Evolutionary conservation across 2,888 invertebrate species (phyloP).

Genomic region (Lochmaea capreae): DNA sequence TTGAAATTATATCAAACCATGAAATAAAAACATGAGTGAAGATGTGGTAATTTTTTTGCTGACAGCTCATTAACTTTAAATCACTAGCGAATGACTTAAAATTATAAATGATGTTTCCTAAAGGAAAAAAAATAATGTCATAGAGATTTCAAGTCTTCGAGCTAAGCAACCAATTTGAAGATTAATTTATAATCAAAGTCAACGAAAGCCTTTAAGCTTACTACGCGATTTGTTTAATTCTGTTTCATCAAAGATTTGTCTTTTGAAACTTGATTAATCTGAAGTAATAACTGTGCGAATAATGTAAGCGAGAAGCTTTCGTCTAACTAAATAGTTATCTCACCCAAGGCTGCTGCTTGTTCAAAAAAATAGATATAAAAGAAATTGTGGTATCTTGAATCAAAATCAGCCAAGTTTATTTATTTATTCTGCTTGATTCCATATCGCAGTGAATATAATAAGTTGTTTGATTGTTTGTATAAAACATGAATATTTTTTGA

Average conservation of each 20-base stretch:
- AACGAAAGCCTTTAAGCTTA: not conserved
- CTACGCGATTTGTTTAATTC: slow-evolving; percentile 1
- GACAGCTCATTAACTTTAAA: no score
- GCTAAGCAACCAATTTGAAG: not conserved
- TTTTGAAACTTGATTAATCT: not conserved
- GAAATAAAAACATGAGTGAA: no score
- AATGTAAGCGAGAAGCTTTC: slow-evolving; percentile 2
- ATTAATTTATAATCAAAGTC: not conserved
- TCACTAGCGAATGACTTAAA: not conserved
- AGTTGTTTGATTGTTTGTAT: no score
- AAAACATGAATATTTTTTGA: no score
- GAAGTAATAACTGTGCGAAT: slow-evolving; percentile 9
- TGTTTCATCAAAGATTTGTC: slow-evolving; percentile 7
- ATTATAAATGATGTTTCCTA: not conserved
- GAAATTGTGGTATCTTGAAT: no score
- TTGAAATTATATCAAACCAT: no score
- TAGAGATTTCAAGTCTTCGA: not conserved
- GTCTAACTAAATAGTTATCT: not conserved
- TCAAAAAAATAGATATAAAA: no score
- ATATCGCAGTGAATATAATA: no score
- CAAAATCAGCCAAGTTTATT: no score
- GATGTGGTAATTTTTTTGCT: no score
- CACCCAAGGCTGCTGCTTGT: not conserved
- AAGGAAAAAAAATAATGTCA: not conserved
- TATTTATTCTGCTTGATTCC: no score